A percentile compares a stretch with the other conserved stretches of the same genome.
Conservation (phyloP, 2,113 vertebrate genomes). For the Poicephalus gulielmi region DNA sequence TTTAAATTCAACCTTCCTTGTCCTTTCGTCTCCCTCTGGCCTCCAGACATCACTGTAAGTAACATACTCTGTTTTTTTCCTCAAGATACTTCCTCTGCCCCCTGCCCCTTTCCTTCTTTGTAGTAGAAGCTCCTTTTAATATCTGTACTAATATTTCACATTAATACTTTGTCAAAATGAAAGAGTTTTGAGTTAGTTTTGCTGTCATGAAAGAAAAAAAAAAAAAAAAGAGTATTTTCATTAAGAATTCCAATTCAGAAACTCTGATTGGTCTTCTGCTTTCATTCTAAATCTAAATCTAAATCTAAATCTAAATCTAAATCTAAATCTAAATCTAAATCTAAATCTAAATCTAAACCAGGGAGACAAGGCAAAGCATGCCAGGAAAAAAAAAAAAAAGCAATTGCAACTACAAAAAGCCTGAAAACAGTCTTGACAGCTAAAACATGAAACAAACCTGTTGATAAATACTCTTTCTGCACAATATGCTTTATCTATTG, state of each 20-base stretch:
- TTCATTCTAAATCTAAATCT: background rate
- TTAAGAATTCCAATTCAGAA: background rate
- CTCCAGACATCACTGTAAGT: background rate
- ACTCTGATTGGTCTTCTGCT: background rate
- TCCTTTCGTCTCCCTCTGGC: background rate
- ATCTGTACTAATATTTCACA: background rate
- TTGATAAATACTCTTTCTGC: background rate
- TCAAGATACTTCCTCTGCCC: background rate
- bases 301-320: background rate
- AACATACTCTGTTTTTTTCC: background rate
- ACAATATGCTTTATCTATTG: background rate
- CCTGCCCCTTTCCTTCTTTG: background rate
- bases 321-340: background rate
- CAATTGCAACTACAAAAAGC: background rate
- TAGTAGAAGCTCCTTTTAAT: background rate
- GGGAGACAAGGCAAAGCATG: background rate
- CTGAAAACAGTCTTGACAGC: background rate
- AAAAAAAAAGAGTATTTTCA: background rate
- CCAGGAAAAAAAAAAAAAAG: background rate
- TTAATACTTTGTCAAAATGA: background rate
- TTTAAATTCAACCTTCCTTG: background rate
- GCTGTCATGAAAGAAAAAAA: background rate
- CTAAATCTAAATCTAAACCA: background rate
- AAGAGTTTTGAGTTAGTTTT: background rate
- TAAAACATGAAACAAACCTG: slow-evolving; percentile 8